A percentile compares a stretch with the other conserved stretches of the same genome.
These are phyloP conservation scores for Cariama cristata DNA, from an alignment of 2,113 vertebrate genomes.

Conservation along the genomic window DNA sequence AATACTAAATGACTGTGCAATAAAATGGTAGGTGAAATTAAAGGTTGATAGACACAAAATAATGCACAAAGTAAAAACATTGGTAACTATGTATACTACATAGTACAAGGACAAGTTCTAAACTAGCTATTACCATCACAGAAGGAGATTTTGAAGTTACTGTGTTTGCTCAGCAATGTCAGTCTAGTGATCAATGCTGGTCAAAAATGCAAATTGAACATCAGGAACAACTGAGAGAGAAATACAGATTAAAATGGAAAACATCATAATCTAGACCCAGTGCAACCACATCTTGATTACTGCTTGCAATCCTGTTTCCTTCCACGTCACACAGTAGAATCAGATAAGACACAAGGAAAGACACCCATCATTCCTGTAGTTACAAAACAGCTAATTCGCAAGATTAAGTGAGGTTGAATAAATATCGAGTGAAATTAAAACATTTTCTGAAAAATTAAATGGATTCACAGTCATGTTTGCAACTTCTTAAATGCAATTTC, in stretches of 20 bases:
- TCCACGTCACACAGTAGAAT: not conserved
- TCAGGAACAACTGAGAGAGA: not conserved
- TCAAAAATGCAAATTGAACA: not conserved
- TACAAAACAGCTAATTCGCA: not conserved
- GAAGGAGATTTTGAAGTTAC: not conserved
- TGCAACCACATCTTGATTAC: not conserved
- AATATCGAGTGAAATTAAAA: not conserved
- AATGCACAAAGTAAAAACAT: not conserved
- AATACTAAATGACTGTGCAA: not conserved
- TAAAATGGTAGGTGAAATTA: not conserved
- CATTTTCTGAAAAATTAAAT: not conserved
- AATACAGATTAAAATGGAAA: not conserved
- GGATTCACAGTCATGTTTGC: not conserved
- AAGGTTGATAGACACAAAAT: not conserved
- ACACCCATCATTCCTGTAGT: not conserved
- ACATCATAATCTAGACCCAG: not conserved
- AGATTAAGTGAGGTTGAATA: not conserved
- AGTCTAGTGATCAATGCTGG: not conserved
- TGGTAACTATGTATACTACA: not conserved
- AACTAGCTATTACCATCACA: not conserved
- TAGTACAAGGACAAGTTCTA: not conserved
- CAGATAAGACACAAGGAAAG: not conserved
- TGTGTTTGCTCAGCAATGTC: not conserved
- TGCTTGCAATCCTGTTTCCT: not conserved
- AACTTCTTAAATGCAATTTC: not conserved